Percentiles rank a stretch among this genome's conserved stretches.
Evolutionary conservation across 2,888 invertebrate genomes (phyloP).

Genomic region (Epirrita christyi): DNA sequence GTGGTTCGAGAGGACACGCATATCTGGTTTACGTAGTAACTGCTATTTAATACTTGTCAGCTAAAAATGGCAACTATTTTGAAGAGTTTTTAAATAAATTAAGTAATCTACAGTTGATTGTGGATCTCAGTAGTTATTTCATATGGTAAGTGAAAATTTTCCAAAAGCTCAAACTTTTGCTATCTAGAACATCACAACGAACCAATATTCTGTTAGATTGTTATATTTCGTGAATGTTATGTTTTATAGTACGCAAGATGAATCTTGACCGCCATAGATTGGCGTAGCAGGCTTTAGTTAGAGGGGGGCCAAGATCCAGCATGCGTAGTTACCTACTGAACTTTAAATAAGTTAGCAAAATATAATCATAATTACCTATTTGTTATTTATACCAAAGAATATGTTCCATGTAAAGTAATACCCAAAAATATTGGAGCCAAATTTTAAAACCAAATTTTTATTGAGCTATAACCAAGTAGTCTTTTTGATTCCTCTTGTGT

Average conservation of each 20-base stretch:
- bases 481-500: slow-evolving; percentile 4
- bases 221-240: slow-evolving; percentile 46
- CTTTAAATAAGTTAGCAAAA: slow-evolving; percentile 2
- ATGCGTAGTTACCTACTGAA: neutral
- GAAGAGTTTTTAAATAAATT: slow-evolving; percentile 46
- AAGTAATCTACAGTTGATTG: slow-evolving; percentile 82
- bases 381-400: slow-evolving; percentile 34
- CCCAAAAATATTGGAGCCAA: slow-evolving; percentile 26
- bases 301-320: neutral
- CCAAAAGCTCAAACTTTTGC: slow-evolving; percentile 64
- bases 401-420: slow-evolving; percentile 1
- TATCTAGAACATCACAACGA: slow-evolving; percentile 47
- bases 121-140: slow-evolving; percentile 79
- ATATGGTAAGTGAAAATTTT: slow-evolving; percentile 66
- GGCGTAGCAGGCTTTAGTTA: neutral
- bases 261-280: neutral
- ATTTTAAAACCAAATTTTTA: too few species aligned
- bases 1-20: too few species aligned
- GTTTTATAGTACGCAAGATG: slow-evolving; percentile 27
- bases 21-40: too few species aligned
- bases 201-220: slow-evolving; percentile 75
- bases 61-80: slow-evolving; percentile 13
- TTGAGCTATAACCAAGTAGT: neutral
- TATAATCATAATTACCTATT: slow-evolving; percentile 21
- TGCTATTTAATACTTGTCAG: neutral